Percentiles rank a stretch among this genome's conserved stretches.
phyloP scores from a whole-genome alignment of 2,113 vertebrate species.

The Shinisaurus crocodilurus region DNA sequence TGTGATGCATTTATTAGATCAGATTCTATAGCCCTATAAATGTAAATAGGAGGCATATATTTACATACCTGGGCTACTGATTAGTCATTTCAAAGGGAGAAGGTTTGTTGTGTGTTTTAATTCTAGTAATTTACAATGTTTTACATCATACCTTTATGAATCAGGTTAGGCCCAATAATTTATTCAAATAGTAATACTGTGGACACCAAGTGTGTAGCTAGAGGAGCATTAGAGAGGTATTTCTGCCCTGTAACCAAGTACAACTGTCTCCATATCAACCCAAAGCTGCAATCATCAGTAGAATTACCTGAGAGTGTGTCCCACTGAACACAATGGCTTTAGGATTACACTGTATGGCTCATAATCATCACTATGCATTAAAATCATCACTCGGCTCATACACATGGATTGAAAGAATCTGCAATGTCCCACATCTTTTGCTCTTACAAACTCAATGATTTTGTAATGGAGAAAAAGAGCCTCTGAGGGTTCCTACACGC shows the following conservation, averaged over 20 bases:
- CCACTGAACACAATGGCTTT: background rate
- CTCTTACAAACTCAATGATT: no score
- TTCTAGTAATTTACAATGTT: background rate
- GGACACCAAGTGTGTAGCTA: background rate
- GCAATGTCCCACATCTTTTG: no score
- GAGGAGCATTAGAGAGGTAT: background rate
- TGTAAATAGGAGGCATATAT: background rate
- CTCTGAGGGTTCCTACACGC: no score
- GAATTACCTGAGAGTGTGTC: background rate
- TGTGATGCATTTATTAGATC: background rate
- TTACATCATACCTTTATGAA: background rate
- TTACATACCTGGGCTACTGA: background rate
- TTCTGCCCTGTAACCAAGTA: background rate
- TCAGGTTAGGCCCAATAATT: background rate
- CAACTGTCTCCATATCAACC: background rate
- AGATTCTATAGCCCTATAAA: background rate
- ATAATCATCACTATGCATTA: background rate
- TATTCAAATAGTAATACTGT: background rate
- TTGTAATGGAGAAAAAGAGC: background rate
- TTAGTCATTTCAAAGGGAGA: background rate
- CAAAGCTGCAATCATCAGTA: background rate
- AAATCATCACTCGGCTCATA: background rate
- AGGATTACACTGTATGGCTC: background rate
- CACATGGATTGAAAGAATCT: no score
- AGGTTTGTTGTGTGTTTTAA: background rate